A percentile compares a stretch with the other conserved stretches of the same genome.
These are phyloP conservation scores for Oophaga pumilio DNA, from an alignment of 2,113 vertebrate genomes.

Conservation along the genomic window DNA sequence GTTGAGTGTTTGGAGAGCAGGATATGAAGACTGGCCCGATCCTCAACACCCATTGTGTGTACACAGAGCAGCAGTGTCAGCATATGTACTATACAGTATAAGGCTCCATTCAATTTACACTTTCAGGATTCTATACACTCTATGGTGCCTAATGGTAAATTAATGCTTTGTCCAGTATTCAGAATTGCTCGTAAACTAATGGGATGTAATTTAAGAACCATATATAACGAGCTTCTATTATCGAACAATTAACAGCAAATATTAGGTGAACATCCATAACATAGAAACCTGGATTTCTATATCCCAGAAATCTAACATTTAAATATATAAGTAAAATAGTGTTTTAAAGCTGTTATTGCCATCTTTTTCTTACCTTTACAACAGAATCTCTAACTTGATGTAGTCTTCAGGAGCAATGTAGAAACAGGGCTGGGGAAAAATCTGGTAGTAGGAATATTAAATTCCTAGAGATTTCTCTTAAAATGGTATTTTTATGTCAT, in stretches of 20 bases:
- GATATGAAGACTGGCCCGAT: neutral
- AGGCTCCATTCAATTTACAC: constrained; percentile 20
- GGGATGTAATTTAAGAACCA: neutral
- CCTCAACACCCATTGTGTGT: constrained; percentile 17
- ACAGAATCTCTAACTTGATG: too few species aligned
- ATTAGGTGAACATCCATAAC: too few species aligned
- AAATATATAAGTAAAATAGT: too few species aligned
- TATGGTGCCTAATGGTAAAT: neutral
- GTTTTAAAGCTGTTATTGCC: too few species aligned
- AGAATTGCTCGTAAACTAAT: neutral
- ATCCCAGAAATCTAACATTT: neutral
- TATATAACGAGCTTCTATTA: neutral
- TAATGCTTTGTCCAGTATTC: neutral
- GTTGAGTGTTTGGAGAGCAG: constrained; percentile 23
- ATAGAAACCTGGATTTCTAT: neutral
- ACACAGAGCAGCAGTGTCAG: constrained; percentile 15
- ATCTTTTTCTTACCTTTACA: too few species aligned
- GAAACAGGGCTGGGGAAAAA: too few species aligned
- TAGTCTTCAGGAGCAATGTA: too few species aligned
- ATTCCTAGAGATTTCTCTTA: too few species aligned
- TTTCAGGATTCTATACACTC: neutral
- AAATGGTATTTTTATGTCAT: too few species aligned
- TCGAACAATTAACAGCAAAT: neutral
- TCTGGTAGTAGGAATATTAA: too few species aligned
- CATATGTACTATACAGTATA: neutral